Conservation (phyloP, 2,113 vertebrate genomes). For the Coptodon bakossiorum region DNA sequence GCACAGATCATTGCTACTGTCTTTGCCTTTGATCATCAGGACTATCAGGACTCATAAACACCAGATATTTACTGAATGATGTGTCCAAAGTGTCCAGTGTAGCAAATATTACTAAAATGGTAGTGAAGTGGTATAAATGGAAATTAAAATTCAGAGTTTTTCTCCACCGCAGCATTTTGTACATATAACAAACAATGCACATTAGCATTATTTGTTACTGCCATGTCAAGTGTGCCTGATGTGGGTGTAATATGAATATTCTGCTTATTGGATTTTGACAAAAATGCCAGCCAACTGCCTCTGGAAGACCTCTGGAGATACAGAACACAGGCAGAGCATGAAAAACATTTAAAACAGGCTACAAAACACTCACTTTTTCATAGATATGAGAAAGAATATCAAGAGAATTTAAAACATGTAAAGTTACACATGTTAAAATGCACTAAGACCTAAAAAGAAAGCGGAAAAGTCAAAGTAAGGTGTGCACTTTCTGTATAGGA, state of each 20-base stretch:
- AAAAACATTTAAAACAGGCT: background rate
- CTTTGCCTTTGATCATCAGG: background rate
- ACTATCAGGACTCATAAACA: background rate
- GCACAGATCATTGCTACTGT: background rate
- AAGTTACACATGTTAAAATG: background rate
- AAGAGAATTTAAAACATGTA: background rate
- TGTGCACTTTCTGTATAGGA: background rate
- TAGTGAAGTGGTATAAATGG: background rate
- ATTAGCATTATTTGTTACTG: background rate
- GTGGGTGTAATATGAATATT: background rate
- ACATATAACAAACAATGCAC: background rate
- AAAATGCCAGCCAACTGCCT: background rate
- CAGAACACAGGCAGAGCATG: background rate
- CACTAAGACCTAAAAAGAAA: background rate
- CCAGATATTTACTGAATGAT: background rate
- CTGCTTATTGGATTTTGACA: background rate
- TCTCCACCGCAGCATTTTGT: background rate
- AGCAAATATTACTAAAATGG: background rate
- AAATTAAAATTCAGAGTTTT: background rate
- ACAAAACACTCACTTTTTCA: background rate
- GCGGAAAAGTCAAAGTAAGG: background rate
- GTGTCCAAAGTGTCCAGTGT: background rate
- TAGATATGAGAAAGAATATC: background rate
- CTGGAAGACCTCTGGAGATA: background rate
- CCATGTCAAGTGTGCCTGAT: background rate